A percentile compares a stretch with the other conserved stretches of the same genome.
phyloP scores from a whole-genome alignment of 35 echinoderm and acorn worm genomes.

The Heliocidaris tuberculata region DNA sequence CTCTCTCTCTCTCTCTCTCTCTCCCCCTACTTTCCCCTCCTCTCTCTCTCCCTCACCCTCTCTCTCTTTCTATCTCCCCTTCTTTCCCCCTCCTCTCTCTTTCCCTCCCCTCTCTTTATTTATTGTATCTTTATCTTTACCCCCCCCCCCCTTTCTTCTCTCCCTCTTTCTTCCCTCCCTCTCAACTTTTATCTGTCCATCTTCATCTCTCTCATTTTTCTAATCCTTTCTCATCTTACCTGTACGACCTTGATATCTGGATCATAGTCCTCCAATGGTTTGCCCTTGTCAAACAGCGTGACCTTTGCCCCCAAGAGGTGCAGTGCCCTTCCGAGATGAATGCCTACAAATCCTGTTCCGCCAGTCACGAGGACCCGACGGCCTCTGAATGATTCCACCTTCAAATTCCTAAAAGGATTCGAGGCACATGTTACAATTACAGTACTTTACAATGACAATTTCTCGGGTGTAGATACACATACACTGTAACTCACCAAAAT shows the following conservation, averaged over 20 bases:
- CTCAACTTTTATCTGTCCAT: too few relatives aligned
- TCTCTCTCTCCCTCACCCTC: neutral
- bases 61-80: neutral
- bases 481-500: neutral
- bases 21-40: neutral
- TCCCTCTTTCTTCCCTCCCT: too few relatives aligned
- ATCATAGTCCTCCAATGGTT: constrained; percentile 74
- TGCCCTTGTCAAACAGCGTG: constrained; percentile 67
- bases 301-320: constrained; percentile 80
- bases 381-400: constrained; percentile 74
- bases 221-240: constrained; percentile 29
- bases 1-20: neutral
- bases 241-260: constrained; percentile 77
- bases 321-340: constrained; percentile 80
- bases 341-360: constrained; percentile 84
- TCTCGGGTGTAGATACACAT: neutral
- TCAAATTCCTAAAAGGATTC: constrained; percentile 57
- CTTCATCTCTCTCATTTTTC: too few relatives aligned
- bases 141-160: too few relatives aligned
- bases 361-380: constrained; percentile 77
- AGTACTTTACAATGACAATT: neutral
- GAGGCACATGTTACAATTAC: neutral
- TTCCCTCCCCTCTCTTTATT: too few relatives aligned
- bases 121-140: too few relatives aligned
- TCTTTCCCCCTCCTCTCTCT: neutral